phyloP scores from a whole-genome alignment of 2,113 vertebrate genomes.

The Chaenocephalus aceratus region DNA sequence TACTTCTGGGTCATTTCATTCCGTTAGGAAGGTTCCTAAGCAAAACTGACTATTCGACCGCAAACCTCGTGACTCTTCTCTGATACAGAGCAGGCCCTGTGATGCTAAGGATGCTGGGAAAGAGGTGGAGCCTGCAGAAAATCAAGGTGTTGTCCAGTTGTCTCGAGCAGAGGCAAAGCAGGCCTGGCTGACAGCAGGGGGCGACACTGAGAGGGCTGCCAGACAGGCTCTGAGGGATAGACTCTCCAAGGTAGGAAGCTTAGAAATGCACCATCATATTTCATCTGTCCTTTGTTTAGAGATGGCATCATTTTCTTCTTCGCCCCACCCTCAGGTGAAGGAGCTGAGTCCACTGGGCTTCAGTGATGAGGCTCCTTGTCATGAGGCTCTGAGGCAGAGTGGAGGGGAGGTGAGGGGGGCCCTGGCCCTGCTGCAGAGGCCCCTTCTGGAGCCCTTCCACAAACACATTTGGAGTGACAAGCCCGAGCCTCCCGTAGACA shows the following conservation, averaged over 20 bases:
- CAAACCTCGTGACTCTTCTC: background rate
- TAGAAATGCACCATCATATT: too few relatives aligned
- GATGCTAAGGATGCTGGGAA: background rate
- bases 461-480: conserved; percentile 87
- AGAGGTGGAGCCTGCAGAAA: background rate
- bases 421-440: conserved; percentile 87
- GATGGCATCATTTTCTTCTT: too few relatives aligned
- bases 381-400: conserved; percentile 89
- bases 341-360: conserved; percentile 89
- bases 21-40: background rate
- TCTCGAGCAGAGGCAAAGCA: conserved; percentile 89
- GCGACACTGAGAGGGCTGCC: conserved; percentile 87
- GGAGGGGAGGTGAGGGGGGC: conserved; percentile 88
- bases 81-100: too few relatives aligned
- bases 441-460: conserved; percentile 88
- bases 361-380: conserved; percentile 77
- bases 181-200: conserved; percentile 88
- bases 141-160: conserved; percentile 71
- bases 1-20: conserved; percentile 8
- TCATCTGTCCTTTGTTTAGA: too few relatives aligned
- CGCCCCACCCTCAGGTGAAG: conserved; percentile 79
- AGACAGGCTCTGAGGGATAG: conserved; percentile 85
- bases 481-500: conserved; percentile 79
- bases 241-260: conserved; percentile 77
- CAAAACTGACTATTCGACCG: conserved; percentile 8